phyloP scores from a whole-genome alignment of 2,888 invertebrate genomes.

The Pantelozetes paolii region DNA sequence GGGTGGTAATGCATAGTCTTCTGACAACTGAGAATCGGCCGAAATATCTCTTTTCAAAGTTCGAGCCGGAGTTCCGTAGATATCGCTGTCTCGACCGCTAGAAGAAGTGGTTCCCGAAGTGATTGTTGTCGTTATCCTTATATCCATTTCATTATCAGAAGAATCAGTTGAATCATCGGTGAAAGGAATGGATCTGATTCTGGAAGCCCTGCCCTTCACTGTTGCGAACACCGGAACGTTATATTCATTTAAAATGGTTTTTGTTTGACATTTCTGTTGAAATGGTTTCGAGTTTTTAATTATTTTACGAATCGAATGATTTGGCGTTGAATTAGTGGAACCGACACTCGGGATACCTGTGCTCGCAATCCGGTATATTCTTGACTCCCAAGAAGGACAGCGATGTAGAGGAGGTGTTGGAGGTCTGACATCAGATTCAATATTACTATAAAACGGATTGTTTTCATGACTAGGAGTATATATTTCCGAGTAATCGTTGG shows the following conservation, averaged over 20 bases:
- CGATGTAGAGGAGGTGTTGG: constrained; percentile 87
- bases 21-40: constrained; percentile 87
- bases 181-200: constrained; percentile 91
- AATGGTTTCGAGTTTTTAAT: neutral
- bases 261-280: neutral
- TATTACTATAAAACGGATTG: constrained; percentile 29
- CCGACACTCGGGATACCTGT: constrained; percentile 49
- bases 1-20: constrained; percentile 93
- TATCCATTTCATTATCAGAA: constrained; percentile 66
- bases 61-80: neutral
- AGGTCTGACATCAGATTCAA: constrained; percentile 57
- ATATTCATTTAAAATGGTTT: constrained; percentile 34
- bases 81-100: constrained; percentile 45
- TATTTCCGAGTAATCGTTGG: constrained; percentile 86
- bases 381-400: constrained; percentile 70
- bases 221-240: constrained; percentile 86
- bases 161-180: constrained; percentile 92
- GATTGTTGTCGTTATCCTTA: constrained; percentile 46
- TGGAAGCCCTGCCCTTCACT: constrained; percentile 79
- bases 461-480: constrained; percentile 80
- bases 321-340: constrained; percentile 42
- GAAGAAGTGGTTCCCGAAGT: constrained; percentile 48
- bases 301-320: constrained; percentile 1
- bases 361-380: constrained; percentile 76
- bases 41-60: constrained; percentile 55